Percentiles rank a stretch among this genome's conserved stretches.
These are phyloP conservation scores for Piezodorus guildinii DNA, from an alignment of 1,140 invertebrate species.

Conservation along the genomic window DNA sequence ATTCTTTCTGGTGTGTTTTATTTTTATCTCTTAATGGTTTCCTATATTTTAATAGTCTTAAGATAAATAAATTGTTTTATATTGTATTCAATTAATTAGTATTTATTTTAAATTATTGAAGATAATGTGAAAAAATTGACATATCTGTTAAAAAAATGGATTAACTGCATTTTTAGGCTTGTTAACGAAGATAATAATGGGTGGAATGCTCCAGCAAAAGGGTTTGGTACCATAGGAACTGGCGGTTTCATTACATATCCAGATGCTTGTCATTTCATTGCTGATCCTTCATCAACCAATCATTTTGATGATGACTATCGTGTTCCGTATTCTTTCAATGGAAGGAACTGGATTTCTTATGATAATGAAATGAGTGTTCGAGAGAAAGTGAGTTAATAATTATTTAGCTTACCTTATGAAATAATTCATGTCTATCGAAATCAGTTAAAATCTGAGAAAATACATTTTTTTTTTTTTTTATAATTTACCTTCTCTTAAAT, in stretches of 20 bases:
- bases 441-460: too few species aligned
- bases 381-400: constrained; percentile 46
- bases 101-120: not conserved
- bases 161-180: constrained; percentile 36
- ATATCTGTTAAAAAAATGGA: too few species aligned
- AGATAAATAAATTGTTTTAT: not conserved
- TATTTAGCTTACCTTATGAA: not conserved
- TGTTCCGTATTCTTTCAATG: constrained; percentile 66
- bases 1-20: constrained; percentile 53
- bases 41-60: too few species aligned
- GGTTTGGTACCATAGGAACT: constrained; percentile 48
- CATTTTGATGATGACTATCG: constrained; percentile 52
- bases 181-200: constrained; percentile 51
- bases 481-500: too few species aligned
- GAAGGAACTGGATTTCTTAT: constrained; percentile 78
- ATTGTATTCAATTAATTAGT: not conserved
- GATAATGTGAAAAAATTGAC: too few species aligned
- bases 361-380: constrained; percentile 63
- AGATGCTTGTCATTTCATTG: constrained; percentile 54
- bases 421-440: not conserved
- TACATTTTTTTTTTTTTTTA: too few species aligned
- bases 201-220: constrained; percentile 56
- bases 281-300: constrained; percentile 36
- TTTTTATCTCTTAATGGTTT: not conserved
- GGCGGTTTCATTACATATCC: constrained; percentile 60